These are phyloP conservation scores for Choristoneura fumiferana DNA, from an alignment of 1,140 invertebrate species.

Conservation along the genomic window DNA sequence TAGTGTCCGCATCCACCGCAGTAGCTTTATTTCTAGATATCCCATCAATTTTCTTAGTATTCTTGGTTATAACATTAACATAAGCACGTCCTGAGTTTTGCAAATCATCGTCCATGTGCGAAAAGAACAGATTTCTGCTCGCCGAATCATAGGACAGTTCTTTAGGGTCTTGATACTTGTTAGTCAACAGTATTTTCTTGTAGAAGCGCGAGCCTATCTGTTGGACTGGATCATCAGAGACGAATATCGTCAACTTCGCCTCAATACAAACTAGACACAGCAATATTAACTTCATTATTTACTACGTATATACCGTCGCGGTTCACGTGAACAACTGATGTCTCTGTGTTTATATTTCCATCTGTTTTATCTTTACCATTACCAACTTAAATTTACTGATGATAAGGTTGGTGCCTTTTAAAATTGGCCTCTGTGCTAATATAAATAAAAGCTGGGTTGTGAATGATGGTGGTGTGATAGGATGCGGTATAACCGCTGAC, in stretches of 20 bases:
- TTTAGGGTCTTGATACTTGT: conserved; percentile 48
- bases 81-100: conserved; percentile 64
- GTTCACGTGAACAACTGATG: not conserved
- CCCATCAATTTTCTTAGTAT: conserved; percentile 51
- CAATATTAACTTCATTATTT: conserved; percentile 2
- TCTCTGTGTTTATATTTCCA: conserved; percentile 9
- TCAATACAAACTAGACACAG: conserved; percentile 22
- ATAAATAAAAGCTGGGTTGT: too few species aligned
- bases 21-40: conserved; percentile 64
- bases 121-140: conserved; percentile 62
- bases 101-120: conserved; percentile 65
- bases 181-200: conserved; percentile 54
- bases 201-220: conserved; percentile 56
- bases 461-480: too few species aligned
- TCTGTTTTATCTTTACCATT: conserved; percentile 4
- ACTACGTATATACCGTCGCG: not conserved
- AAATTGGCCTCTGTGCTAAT: conserved; percentile 9
- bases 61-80: conserved; percentile 59
- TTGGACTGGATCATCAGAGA: conserved; percentile 53
- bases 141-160: conserved; percentile 63
- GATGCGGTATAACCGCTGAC: too few species aligned
- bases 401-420: not conserved
- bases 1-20: conserved; percentile 53
- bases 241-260: conserved; percentile 44
- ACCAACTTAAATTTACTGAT: not conserved